Base-by-base conservation (phyloP, 2,113 vertebrate species). In the Anthoscopus minutus region DNA sequence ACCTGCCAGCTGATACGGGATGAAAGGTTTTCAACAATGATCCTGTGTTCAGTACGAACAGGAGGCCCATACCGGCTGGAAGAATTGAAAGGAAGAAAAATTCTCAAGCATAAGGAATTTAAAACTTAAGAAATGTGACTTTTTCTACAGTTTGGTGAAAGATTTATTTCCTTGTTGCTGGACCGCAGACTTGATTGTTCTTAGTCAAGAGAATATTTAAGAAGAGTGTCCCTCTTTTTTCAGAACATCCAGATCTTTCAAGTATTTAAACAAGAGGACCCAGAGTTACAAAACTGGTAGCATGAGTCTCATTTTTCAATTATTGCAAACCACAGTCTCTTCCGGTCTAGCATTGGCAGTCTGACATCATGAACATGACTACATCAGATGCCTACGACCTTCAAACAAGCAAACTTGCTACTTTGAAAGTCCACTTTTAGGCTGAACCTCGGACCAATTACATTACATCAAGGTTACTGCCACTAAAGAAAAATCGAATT, bases 1-100 rank as follows among this genome's bases (percentile, higher is more conserved):
- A 99, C 98, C 98, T 99, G 99, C 99, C 98, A 99, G 96, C 98
- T 99, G 61, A 99, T 98, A 35, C 98, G 98, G 10, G 98, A 99
- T 4, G 99, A 99, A 44, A 99, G 98, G 92, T 99, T 99, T 96
- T 99, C 98, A 54, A 99, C 99, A 92, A 99, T 98, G 89, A 99
- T 98, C 79, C 98, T 98, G 97, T 99, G 98, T 86, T 99, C 98
- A 6, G 99, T 99, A 33, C 98, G 98, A 95, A 99, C 98, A 70
- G 98, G 98, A 54, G 98, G 98, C 62, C 98, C 98, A 93, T 99
- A 99, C 61, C 99, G 98, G 95, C 82, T 96, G 48, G 2, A 93
- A 86, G 38, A 73, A 51, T 84, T 91, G 25, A 91, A 54, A 79
- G 44, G 53, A 0, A 4, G 7, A 10, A 31, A 28, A 17, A 27